phyloP scores from a whole-genome alignment of 2,797 vertebrate genomes.

The Cichlasoma orientale region DNA sequence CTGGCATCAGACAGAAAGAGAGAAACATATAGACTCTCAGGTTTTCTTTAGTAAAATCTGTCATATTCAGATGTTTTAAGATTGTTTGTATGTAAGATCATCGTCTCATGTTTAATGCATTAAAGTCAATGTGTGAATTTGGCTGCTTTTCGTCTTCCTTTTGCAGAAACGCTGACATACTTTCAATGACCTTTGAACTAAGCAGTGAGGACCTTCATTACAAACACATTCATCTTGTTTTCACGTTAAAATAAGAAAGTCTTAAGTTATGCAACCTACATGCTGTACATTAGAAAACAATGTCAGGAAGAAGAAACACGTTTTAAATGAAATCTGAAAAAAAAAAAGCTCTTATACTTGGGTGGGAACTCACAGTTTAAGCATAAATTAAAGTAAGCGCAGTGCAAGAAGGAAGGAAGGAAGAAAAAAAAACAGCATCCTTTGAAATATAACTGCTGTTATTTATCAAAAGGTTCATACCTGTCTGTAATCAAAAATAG shows the following conservation, averaged over 20 bases:
- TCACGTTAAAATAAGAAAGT: background rate
- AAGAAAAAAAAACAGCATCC: background rate
- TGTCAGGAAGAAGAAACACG: background rate
- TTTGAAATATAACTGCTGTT: slow-evolving; percentile 21
- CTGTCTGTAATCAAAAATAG: slow-evolving; percentile 41
- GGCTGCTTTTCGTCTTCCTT: background rate
- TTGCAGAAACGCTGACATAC: background rate
- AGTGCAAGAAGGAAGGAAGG: background rate
- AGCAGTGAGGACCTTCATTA: background rate
- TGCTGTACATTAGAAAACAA: background rate
- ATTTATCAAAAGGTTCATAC: slow-evolving; percentile 12
- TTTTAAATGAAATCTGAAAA: background rate
- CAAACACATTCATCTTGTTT: too few relatives aligned
- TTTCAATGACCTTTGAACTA: background rate
- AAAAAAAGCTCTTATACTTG: background rate
- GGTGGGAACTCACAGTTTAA: background rate
- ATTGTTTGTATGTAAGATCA: accelerated
- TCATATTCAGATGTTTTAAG: background rate
- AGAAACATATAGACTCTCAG: background rate
- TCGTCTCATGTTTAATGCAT: background rate
- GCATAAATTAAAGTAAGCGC: background rate
- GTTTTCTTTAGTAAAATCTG: background rate
- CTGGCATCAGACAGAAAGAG: slow-evolving; percentile 49
- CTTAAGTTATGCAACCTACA: too few relatives aligned
- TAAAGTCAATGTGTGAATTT: background rate